phyloP scores from a whole-genome alignment of 2,113 vertebrate species.

The Peromyscus maniculatus region DNA sequence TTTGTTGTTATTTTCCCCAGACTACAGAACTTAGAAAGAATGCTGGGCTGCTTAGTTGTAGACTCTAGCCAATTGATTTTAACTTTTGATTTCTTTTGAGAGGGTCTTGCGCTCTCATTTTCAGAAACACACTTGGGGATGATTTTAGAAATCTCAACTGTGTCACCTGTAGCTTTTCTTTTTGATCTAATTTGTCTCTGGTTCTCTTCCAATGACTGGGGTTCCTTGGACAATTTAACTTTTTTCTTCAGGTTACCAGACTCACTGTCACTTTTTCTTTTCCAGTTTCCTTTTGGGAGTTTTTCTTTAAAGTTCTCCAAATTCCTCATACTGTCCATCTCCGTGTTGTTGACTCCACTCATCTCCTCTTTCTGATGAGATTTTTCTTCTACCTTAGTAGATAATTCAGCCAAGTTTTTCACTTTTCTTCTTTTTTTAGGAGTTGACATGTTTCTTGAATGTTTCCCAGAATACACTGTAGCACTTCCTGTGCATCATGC shows the following conservation, averaged over 20 bases:
- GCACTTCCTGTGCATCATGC: constrained; percentile 98
- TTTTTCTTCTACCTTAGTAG: constrained; percentile 77
- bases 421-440: constrained; percentile 93
- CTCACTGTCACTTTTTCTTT: constrained; percentile 96
- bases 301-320: constrained; percentile 83
- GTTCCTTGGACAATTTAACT: constrained; percentile 91
- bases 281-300: constrained; percentile 89
- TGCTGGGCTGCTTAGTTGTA: constrained; percentile 95
- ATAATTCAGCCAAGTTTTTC: constrained; percentile 77
- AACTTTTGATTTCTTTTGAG: constrained; percentile 91
- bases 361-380: constrained; percentile 73
- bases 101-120: constrained; percentile 81
- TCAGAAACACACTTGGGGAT: constrained; percentile 79
- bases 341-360: constrained; percentile 35
- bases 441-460: constrained; percentile 96
- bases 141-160: constrained; percentile 81
- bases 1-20: constrained; percentile 92
- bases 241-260: constrained; percentile 97
- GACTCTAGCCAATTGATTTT: constrained; percentile 94
- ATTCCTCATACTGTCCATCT: constrained; percentile 60
- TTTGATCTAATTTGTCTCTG: constrained; percentile 94
- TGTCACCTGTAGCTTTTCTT: constrained; percentile 91
- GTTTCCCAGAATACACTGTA: constrained; percentile 97
- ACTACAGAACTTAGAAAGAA: constrained; percentile 97
- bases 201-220: constrained; percentile 86